Base-by-base conservation (phyloP, 2,113 vertebrate genomes). In the Scatophagus argus region DNA sequence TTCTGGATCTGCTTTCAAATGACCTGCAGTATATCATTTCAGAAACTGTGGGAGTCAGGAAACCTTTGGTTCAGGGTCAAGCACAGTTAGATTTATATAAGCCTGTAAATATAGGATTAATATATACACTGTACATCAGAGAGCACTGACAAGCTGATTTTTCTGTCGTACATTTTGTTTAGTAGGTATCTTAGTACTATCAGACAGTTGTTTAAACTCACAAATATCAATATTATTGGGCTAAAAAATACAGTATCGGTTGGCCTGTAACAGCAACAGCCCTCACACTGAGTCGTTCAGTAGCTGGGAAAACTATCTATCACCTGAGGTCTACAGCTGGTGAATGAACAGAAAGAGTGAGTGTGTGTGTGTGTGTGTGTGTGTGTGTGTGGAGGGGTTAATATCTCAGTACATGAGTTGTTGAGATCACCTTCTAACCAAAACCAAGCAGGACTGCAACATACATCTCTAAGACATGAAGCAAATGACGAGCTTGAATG, bases 11-110 rank as follows among this genome's bases (percentile, higher is more conserved):
- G 6, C 65, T 56, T 73, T 44, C 16, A 41, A 29, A 51, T 52
- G 36, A 60, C 59, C 32, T 27, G 39, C 46, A 60, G 52, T 32
- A 13, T 25, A 55, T 61, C 6, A 43, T 32, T 58, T 47, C 8
- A n/a, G 51, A 32, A 55, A 77, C 58, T 27, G 31, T 46, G 34
- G 39, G 58, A 70, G 38, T 8, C 27, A 65, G 21, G 34, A 21
- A 55, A 60, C 31, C 23, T 65, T 34, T 43, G 31, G 52, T 64
- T 25, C 58, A 29, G 58, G 58, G 16, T 54, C 34, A 43, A 36
- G 59, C 9, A 29, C 11, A 47, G 10, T 60, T 46, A 31, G 4
- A 74, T 60, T 70, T 1, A 74, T 52, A 5, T 44, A 51, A 56
- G 6, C 19, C 36, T 44, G 25, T 16, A 17, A 11, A 56, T 47